Evolutionary conservation across 2,797 vertebrate genomes (phyloP).

Genomic region (Esox masquinongy): DNA sequence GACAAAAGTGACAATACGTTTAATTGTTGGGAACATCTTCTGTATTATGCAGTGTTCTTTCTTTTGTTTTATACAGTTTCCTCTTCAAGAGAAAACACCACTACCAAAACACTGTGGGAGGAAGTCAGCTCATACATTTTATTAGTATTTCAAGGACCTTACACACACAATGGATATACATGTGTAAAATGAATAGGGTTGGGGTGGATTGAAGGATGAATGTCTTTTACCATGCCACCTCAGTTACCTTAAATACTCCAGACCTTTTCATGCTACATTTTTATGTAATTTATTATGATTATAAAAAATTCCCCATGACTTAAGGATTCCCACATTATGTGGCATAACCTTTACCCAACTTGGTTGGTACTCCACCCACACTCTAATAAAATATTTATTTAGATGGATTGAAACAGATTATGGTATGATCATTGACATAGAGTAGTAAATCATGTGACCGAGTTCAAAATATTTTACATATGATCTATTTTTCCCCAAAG

Average conservation of each 20-base stretch:
- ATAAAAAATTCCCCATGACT: conserved; percentile 21
- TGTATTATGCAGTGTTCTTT: too few species aligned
- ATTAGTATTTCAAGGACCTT: neutral
- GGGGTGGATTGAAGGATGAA: neutral
- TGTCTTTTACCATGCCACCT: neutral
- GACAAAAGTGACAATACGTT: too few species aligned
- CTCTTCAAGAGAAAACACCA: too few species aligned
- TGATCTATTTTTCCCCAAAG: neutral
- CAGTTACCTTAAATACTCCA: neutral
- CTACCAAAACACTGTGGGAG: too few species aligned
- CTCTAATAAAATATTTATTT: conserved; percentile 19
- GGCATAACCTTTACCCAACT: conserved; percentile 44
- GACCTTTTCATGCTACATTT: conserved; percentile 4
- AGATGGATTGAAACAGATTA: neutral
- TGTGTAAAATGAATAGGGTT: neutral
- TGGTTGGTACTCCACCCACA: conserved; percentile 46
- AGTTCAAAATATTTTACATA: neutral
- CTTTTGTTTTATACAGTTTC: too few species aligned
- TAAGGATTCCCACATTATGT: conserved; percentile 37
- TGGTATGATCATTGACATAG: neutral
- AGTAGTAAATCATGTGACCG: neutral
- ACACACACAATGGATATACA: neutral
- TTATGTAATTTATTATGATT: conserved; percentile 36
- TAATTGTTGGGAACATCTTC: too few species aligned
- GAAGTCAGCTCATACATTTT: too few species aligned